Evolutionary conservation across 2,888 invertebrate species (phyloP).

Genomic region (Fragum fragum): DNA sequence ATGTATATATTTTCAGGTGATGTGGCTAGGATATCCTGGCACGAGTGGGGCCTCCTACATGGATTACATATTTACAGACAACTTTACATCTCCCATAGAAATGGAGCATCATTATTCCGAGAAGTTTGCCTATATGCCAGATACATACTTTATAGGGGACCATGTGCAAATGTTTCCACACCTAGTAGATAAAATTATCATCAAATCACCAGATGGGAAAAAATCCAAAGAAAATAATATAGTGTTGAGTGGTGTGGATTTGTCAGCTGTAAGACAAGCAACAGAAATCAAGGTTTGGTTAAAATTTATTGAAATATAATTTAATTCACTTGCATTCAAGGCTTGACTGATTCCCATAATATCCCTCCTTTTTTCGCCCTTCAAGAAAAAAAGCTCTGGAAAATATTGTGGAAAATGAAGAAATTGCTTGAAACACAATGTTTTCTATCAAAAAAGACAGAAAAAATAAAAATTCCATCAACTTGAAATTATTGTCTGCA

Average conservation of each 20-base stretch:
- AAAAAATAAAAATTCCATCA: no score
- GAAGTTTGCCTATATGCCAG: conserved; percentile 98
- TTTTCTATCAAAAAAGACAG: no score
- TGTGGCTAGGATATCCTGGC: conserved; percentile 99
- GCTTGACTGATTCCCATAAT: no score
- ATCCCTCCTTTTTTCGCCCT: no score
- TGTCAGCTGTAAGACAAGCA: conserved; percentile 96
- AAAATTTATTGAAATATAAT: no score
- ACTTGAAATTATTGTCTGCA: no score
- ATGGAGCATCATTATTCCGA: conserved; percentile 96
- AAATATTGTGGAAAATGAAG: no score
- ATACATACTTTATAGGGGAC: conserved; percentile 99
- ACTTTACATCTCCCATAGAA: conserved; percentile 95
- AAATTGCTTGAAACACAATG: no score
- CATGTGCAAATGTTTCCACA: conserved; percentile 98
- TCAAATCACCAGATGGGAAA: conserved; percentile 68
- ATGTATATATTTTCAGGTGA: conserved; percentile 88
- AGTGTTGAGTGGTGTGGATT: conserved; percentile 96
- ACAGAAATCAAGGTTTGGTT: conserved; percentile 88
- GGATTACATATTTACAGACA: conserved; percentile 99
- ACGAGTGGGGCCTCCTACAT: conserved; percentile 99
- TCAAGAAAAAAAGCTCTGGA: no score
- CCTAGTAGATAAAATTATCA: conserved; percentile 74
- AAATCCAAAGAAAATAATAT: conserved; percentile 91
- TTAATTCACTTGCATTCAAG: no score